Base-by-base conservation (phyloP, 2,888 invertebrate species). In the Lutraria lutraria region DNA sequence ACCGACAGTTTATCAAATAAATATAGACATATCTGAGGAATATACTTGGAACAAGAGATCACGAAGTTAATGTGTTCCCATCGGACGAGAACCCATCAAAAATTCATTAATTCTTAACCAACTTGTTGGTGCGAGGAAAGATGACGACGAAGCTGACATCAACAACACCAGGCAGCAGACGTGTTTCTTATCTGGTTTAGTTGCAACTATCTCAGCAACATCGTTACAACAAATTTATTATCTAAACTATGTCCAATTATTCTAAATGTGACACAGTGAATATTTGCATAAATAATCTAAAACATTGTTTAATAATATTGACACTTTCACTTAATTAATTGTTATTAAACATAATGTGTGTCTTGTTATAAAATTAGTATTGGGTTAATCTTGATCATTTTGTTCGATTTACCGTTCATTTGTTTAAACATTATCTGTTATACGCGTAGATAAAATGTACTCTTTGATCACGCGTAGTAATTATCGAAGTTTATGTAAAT, bases 401-500 rank as follows among this genome's bases (percentile, higher is more conserved):
- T 31, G 25, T 10, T 76, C 76, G 31, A 76, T 31, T 76, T 76
- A 76, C 76, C 16, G 29, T 34, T 76, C 76, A 76, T 76, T 16
- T 34, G 76, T 76, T 15, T 0, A 15, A 19, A 31, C 31, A 16
- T 76, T 76, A 76, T 76, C 76, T 31, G 16, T 34, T 31, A 34
- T 76, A 76, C 76, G 31, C 76, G 19, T 2, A 76, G 63, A 68
- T 25, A 68, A 6, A 25, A 25, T n/a, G 29, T 76, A 76, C 76
- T 31, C 76, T 76, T 76, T 76, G 76, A 76, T 76, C 31, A 76
- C 76, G 34, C 31, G 31, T 34, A 76, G 31, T 76, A 76, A 76
- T 76, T 34, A 85, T 85, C 43, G 19, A 80, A n/a, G 10, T 85
- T 85, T 85, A 85, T 85, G 85, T 56, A 85, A 85, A 85, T 85